These are phyloP conservation scores for Pollimyrus isidori DNA, from an alignment of 2,113 vertebrate genomes.

Conservation along the genomic window DNA sequence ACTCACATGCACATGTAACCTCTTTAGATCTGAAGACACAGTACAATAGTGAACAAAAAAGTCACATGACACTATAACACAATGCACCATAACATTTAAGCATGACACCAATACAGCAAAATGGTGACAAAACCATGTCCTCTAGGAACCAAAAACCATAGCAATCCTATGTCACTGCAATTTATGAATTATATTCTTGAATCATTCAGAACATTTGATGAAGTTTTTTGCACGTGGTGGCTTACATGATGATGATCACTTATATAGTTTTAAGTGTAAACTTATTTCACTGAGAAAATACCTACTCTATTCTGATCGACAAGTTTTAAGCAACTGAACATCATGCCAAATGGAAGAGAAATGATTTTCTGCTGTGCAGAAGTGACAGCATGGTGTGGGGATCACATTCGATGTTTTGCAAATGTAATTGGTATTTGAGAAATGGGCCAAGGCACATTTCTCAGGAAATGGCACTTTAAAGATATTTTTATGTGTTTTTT, in stretches of 20 bases:
- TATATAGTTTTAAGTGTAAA: background rate
- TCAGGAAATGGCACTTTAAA: background rate
- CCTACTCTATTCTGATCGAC: background rate
- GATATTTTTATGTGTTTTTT: background rate
- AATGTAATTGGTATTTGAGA: background rate
- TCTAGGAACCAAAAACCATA: background rate
- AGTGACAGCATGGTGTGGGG: background rate
- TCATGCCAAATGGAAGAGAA: background rate
- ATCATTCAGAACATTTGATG: background rate
- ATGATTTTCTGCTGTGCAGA: background rate
- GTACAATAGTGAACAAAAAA: background rate
- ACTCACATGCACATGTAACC: background rate
- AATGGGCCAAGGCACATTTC: background rate
- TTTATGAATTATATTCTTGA: background rate
- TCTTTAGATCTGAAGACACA: background rate
- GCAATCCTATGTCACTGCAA: background rate
- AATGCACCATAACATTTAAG: background rate
- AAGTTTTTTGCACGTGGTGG: background rate
- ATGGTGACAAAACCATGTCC: background rate
- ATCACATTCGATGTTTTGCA: background rate
- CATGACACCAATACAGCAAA: background rate
- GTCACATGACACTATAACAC: background rate
- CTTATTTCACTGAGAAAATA: background rate
- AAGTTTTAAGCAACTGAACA: background rate
- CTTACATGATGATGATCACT: background rate